Evolutionary conservation across 2,888 invertebrate genomes (phyloP), one percentile per base, ranked within the genome.

Genomic region (Choreutis nemorana): DNA sequence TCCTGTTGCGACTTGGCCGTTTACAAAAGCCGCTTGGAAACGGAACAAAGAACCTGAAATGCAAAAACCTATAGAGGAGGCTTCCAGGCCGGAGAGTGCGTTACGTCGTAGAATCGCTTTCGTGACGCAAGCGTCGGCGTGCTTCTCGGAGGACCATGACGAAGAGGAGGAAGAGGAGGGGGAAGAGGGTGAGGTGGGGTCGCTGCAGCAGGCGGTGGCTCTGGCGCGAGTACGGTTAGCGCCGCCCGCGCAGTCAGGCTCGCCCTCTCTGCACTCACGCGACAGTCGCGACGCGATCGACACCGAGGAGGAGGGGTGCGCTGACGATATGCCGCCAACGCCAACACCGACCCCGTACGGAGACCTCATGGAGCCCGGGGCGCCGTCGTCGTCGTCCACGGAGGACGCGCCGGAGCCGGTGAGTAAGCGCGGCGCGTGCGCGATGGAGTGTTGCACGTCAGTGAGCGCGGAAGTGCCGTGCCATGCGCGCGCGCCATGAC

Each of bases 401-500:
- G 32, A 36, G 35, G 26, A 4, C 15, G 26, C 31, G 7, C 14
- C 26, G 36, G 36, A 34, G 32, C n/a, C n/a, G 32, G 33, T 32
- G 26, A 37, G 41, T 36, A 39, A 34, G 37, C 31, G 38, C 26
- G 32, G 39, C 43, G 45, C 37, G 40, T 34, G 48, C 41, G 45
- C 42, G 33, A 40, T 30, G 29, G 27, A 40, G 41, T 27, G 31
- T 11, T 30, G 30, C 44, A 35, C 39, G 41, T 55, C 68, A 71
- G 73, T 73, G 66, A 45, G 41, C 52, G 51, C 48, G 48, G 55
- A 52, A 46, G 46, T 50, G 47, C 52, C 67, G 70, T 43, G 61
- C 62, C 62, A 67, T 68, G 75, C 77, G 73, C 71, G 72, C 72
- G 75, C 72, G 73, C 67, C 66, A 75, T 75, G 77, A 73, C 71